Conservation (phyloP, 2,113 vertebrate genomes). For the Acrocephalus arundinaceus region DNA sequence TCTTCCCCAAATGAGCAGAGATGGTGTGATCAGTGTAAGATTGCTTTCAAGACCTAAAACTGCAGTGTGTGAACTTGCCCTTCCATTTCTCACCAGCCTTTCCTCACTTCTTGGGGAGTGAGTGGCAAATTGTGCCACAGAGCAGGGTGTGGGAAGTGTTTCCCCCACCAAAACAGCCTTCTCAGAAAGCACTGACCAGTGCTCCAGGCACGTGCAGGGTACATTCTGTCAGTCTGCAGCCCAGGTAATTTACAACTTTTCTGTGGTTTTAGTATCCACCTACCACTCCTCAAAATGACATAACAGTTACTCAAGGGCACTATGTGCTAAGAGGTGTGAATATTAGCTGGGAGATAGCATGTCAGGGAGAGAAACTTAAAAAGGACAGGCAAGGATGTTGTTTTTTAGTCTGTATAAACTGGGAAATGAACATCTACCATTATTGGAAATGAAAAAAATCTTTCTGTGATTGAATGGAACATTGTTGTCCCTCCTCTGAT, state of each 20-base stretch:
- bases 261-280: neutral
- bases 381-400: neutral
- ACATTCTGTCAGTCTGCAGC: neutral
- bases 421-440: neutral
- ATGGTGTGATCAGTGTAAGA: too few relatives aligned
- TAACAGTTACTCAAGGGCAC: neutral
- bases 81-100: neutral
- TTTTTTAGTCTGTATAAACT: neutral
- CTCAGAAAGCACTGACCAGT: neutral
- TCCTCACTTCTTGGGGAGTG: neutral
- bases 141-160: rapidly evolving
- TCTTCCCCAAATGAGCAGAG: neutral
- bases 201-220: rapidly evolving
- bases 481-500: neutral
- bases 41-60: neutral
- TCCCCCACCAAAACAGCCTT: neutral
- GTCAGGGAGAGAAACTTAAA: neutral
- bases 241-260: neutral
- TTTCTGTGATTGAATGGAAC: neutral
- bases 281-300: neutral
- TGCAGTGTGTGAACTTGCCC: neutral
- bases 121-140: rapidly evolving
- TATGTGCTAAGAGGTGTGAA: neutral
- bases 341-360: neutral
- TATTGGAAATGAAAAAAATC: neutral